A percentile compares a stretch with the other conserved stretches of the same genome.
Evolutionary conservation across 2,888 invertebrate species (phyloP).

Genomic region (Microdon myrmicae): DNA sequence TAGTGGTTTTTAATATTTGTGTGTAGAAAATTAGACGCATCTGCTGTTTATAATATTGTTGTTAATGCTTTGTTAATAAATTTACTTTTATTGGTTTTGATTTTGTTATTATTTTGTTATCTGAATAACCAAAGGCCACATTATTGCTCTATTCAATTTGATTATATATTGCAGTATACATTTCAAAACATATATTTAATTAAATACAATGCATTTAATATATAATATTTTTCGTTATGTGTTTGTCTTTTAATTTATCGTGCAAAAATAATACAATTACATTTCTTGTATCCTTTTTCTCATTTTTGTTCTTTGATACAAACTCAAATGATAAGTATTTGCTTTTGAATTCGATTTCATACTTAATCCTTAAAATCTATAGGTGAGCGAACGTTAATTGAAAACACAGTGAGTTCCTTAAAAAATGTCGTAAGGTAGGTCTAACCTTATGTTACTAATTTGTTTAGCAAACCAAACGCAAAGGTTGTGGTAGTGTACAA

Average conservation of each 20-base stretch:
- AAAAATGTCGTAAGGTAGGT: no score
- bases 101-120: conserved; percentile 33
- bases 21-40: background rate
- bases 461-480: no score
- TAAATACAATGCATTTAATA: conserved; percentile 18
- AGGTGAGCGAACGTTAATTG: no score
- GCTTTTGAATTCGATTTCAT: no score
- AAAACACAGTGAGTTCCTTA: no score
- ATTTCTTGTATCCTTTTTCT: background rate
- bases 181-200: conserved; percentile 40
- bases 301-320: conserved; percentile 2
- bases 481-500: no score
- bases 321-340: no score
- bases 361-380: no score
- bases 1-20: conserved; percentile 5
- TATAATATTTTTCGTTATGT: background rate
- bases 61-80: conserved; percentile 11
- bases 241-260: conserved; percentile 25
- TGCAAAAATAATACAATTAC: conserved; percentile 26
- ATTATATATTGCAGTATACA: conserved; percentile 16
- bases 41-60: conserved; percentile 15
- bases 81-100: conserved; percentile 5
- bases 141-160: conserved; percentile 45
- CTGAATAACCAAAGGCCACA: conserved; percentile 53
- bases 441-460: no score